These are phyloP conservation scores for Ctenosaura bakeri DNA, from an alignment of 2,797 vertebrate genomes.

Conservation along the genomic window DNA sequence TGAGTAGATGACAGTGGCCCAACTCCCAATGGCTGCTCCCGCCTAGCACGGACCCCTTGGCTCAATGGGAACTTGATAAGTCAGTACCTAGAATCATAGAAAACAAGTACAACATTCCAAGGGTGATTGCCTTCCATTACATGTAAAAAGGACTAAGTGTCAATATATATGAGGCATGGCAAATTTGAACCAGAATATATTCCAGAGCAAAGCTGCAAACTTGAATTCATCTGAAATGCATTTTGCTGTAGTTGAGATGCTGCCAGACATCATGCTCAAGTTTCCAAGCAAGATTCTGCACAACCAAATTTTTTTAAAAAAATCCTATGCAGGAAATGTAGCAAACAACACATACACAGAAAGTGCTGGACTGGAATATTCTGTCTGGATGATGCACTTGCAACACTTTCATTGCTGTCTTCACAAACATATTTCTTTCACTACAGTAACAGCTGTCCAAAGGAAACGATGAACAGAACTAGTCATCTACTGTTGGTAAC, in stretches of 20 bases:
- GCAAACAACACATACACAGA: constrained; percentile 66
- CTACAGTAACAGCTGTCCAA: constrained; percentile 54
- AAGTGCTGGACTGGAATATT: constrained; percentile 65
- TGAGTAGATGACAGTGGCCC: not conserved
- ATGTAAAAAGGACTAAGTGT: constrained; percentile 55
- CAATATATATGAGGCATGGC: constrained; percentile 53
- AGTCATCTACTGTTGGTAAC: constrained; percentile 98
- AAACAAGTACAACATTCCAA: constrained; percentile 50
- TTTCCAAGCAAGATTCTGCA: constrained; percentile 33
- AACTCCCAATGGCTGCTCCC: too few species aligned
- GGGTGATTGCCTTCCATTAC: constrained; percentile 51
- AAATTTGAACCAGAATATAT: not conserved
- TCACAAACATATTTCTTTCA: constrained; percentile 60
- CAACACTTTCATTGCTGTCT: constrained; percentile 57
- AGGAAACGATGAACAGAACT: constrained; percentile 47
- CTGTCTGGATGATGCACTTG: constrained; percentile 69
- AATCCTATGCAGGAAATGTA: constrained; percentile 73
- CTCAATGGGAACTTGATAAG: not conserved
- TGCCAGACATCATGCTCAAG: constrained; percentile 39
- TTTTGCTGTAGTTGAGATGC: not conserved
- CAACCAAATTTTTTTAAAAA: constrained; percentile 33
- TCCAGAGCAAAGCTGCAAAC: constrained; percentile 56
- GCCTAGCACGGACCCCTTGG: not conserved
- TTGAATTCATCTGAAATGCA: constrained; percentile 44
- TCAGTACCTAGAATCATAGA: too few species aligned